phyloP scores from a whole-genome alignment of 2,888 invertebrate genomes.

The Hypercompe scribonia region DNA sequence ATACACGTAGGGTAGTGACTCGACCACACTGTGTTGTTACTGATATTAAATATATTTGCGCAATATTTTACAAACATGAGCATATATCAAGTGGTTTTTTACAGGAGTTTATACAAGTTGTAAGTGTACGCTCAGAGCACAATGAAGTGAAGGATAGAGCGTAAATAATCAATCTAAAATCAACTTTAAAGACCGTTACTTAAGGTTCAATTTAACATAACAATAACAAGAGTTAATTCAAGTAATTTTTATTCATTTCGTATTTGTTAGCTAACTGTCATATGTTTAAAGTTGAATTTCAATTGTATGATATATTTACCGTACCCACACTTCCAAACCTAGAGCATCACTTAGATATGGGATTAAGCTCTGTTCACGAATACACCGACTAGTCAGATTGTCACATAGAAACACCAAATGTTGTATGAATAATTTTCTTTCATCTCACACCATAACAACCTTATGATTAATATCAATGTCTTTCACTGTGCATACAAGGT shows the following conservation, averaged over 20 bases:
- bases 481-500: constrained; percentile 56
- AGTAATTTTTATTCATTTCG: not conserved
- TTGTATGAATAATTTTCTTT: constrained; percentile 45
- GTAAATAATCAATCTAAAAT: not conserved
- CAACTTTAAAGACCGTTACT: not conserved
- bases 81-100: constrained; percentile 4
- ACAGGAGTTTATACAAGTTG: not conserved
- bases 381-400: constrained; percentile 56
- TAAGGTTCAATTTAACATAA: not conserved
- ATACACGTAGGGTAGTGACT: not conserved
- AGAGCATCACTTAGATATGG: constrained; percentile 37
- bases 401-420: constrained; percentile 51
- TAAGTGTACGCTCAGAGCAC: not conserved
- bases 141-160: not conserved
- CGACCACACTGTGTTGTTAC: not conserved
- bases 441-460: constrained; percentile 55
- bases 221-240: not conserved
- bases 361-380: constrained; percentile 52
- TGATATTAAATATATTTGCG: not conserved
- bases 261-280: not conserved
- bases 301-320: not conserved
- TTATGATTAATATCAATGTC: constrained; percentile 56
- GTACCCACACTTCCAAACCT: not conserved
- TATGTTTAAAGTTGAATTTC: constrained; percentile 9
- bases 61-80: not conserved